These are phyloP conservation scores for Hyalella azteca DNA, from an alignment of 2,888 invertebrate species.

Conservation along the genomic window DNA sequence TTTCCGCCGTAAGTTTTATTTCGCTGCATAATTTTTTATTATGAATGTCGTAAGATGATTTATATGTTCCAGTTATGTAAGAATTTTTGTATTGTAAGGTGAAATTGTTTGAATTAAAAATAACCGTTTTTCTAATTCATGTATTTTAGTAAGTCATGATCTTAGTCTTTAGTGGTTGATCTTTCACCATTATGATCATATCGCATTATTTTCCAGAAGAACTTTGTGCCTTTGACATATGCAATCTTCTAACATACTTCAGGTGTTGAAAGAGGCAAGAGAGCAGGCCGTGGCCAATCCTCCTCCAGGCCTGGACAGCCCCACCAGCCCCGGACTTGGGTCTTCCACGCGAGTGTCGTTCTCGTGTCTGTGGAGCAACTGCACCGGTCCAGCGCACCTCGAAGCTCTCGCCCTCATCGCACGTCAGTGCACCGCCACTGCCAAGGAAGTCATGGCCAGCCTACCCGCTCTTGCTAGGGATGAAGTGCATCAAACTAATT, in stretches of 20 bases:
- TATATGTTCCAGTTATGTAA: too few relatives aligned
- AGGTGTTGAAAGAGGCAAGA: constrained; percentile 52
- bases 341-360: constrained; percentile 16
- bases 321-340: neutral
- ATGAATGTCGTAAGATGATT: too few relatives aligned
- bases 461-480: constrained; percentile 43
- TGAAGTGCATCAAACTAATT: constrained; percentile 35
- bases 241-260: too few relatives aligned
- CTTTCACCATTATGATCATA: too few relatives aligned
- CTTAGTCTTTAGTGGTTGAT: too few relatives aligned
- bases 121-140: too few relatives aligned
- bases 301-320: neutral
- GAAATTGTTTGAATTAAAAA: too few relatives aligned
- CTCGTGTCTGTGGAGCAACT: constrained; percentile 46
- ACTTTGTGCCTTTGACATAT: too few relatives aligned
- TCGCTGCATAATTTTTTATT: too few relatives aligned
- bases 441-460: constrained; percentile 25
- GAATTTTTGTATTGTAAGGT: too few relatives aligned
- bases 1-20: constrained; percentile 48
- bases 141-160: too few relatives aligned
- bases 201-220: too few relatives aligned
- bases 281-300: constrained; percentile 46
- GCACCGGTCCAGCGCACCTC: constrained; percentile 49
- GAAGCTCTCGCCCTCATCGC: constrained; percentile 56
- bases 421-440: constrained; percentile 48